phyloP scores from a whole-genome alignment of 2,888 invertebrate genomes.

The Vanessa cardui region DNA sequence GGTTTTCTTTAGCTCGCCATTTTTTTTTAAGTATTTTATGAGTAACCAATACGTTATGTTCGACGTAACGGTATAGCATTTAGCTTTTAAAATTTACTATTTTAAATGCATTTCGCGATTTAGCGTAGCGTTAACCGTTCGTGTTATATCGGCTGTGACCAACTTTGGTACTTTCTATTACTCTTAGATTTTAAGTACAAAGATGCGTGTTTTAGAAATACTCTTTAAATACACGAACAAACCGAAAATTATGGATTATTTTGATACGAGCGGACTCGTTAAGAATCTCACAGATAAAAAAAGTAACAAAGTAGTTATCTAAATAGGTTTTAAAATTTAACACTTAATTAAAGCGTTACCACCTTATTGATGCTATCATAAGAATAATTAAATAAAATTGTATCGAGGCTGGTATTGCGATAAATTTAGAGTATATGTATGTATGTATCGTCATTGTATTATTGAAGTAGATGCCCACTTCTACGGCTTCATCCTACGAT shows the following conservation, averaged over 20 bases:
- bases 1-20: background rate
- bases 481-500: slow-evolving; percentile 13
- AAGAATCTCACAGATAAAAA: too few relatives aligned
- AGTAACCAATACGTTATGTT: slow-evolving; percentile 12
- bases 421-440: background rate
- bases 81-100: slow-evolving; percentile 38
- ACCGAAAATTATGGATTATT: background rate
- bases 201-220: slow-evolving; percentile 20
- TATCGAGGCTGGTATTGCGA: background rate
- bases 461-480: background rate
- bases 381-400: too few relatives aligned
- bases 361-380: too few relatives aligned
- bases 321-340: too few relatives aligned
- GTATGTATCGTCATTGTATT: slow-evolving; percentile 2
- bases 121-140: slow-evolving; percentile 38
- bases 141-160: slow-evolving; percentile 36
- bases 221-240: background rate
- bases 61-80: slow-evolving; percentile 36
- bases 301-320: too few relatives aligned
- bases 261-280: background rate
- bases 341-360: too few relatives aligned
- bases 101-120: slow-evolving; percentile 45
- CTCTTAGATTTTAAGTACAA: slow-evolving; percentile 22
- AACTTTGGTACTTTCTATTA: slow-evolving; percentile 38
- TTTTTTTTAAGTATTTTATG: slow-evolving; percentile 23